Evolutionary conservation across 2,797 vertebrate species (phyloP).

Genomic region (Pogonophryne albipinna): DNA sequence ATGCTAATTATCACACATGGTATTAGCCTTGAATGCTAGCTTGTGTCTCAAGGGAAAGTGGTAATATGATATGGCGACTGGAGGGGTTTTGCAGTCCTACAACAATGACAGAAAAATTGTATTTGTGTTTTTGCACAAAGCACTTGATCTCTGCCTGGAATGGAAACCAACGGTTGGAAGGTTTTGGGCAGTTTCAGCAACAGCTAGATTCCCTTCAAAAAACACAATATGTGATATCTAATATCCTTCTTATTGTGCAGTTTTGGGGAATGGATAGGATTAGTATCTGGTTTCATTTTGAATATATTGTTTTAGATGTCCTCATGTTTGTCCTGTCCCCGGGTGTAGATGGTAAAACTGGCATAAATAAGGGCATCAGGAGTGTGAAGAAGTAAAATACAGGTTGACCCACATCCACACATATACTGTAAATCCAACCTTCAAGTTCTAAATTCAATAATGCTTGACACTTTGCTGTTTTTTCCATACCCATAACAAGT

Average conservation of each 20-base stretch:
- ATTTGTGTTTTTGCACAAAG: background rate
- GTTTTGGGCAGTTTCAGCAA: constrained; percentile 23
- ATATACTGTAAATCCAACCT: constrained; percentile 11
- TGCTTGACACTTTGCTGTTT: background rate
- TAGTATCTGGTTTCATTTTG: constrained; percentile 56
- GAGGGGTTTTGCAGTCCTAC: background rate
- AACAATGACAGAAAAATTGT: background rate
- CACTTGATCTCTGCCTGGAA: constrained; percentile 5
- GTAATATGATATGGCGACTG: background rate
- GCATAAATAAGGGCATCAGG: constrained; percentile 21
- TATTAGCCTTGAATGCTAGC: background rate
- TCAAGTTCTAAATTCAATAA: background rate
- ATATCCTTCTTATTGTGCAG: constrained; percentile 48
- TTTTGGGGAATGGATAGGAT: constrained; percentile 51
- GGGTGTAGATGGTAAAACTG: constrained; percentile 35
- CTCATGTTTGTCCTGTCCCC: constrained; percentile 24
- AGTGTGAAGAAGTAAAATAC: constrained; percentile 19
- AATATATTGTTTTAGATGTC: constrained; percentile 35
- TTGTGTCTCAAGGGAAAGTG: background rate
- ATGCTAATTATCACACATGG: background rate
- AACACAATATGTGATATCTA: constrained; percentile 42
- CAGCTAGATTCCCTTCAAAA: constrained; percentile 21
- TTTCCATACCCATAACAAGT: constrained; percentile 1
- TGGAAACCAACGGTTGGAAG: constrained; percentile 12
- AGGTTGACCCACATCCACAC: constrained; percentile 19